Percentiles rank a stretch among this genome's conserved stretches.
These are phyloP conservation scores for Corvus hawaiiensis DNA, from an alignment of 2,113 vertebrate species.

Conservation along the genomic window DNA sequence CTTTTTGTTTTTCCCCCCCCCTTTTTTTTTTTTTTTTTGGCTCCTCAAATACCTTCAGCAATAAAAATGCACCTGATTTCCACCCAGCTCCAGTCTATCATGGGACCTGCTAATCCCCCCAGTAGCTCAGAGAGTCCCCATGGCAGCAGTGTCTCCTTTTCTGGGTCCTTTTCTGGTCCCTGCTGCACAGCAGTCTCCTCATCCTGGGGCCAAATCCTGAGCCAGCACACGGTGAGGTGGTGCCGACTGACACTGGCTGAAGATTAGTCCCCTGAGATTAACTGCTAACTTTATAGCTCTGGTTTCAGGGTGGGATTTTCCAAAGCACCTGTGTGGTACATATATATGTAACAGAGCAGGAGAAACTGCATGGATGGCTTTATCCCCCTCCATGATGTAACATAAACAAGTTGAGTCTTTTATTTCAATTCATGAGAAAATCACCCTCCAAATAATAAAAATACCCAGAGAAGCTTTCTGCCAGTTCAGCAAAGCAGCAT, in stretches of 20 bases:
- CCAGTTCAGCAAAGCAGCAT: background rate
- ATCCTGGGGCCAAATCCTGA: background rate
- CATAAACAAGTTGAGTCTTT: background rate
- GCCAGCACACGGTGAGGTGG: background rate
- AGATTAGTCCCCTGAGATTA: background rate
- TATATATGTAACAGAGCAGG: background rate
- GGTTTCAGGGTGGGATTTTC: background rate
- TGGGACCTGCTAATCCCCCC: background rate
- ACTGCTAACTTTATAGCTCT: background rate
- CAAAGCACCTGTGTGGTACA: background rate
- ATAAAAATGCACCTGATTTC: background rate
- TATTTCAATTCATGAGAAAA: background rate
- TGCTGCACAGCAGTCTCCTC: background rate
- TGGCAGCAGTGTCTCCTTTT: background rate
- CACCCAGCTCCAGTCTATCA: background rate
- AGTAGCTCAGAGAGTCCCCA: background rate
- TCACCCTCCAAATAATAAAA: background rate
- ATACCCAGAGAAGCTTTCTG: background rate
- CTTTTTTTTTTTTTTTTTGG: background rate
- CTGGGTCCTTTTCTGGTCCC: background rate
- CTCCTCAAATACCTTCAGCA: background rate
- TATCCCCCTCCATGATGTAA: background rate
- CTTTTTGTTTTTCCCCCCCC: accelerated
- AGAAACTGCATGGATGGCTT: background rate
- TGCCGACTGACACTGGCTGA: background rate